Evolutionary conservation across 2,888 invertebrate genomes (phyloP), one percentile per base, ranked within the genome.

Genomic region (Hetaerina titia): DNA sequence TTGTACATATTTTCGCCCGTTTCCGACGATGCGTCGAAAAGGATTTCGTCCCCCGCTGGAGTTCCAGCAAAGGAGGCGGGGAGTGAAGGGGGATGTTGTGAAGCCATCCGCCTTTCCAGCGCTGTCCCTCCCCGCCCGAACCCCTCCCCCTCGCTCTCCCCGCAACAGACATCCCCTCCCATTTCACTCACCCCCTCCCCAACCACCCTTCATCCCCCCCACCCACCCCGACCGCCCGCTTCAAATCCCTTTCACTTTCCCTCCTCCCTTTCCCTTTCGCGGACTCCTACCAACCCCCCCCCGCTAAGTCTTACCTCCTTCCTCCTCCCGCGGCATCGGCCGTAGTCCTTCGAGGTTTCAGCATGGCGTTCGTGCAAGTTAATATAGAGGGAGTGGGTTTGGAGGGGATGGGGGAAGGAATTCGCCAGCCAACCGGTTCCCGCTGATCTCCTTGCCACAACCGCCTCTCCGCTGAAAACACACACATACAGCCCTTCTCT

Each of bases 221-320:
- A 92, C 69, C 69, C 64, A 69, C 64, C 95, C 11, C 90, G 92
- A 58, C 63, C 90, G 92, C 95, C 63, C 90, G 56, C 90, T 95
- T 2, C 58, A 64, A 60, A 22, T 63, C 31, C 63, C 60, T 95
- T 60, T 95, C 57, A 60, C 90, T 95, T 25, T 63, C 81, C 22
- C 25, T 19, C 58, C 69, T 89, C 56, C 81, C 22, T 8, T 22
- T 56, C 56, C 56, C 11, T 6, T 45, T 45, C 45, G 45, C 45
- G 45, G 45, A 45, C 45, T 45, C 45, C 45, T 74, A 25, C 74
- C 74, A 74, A n/a, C 25, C 25, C 13, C 74, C 60, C 6, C 60
- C 13, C 25, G 25, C 74, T 45, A 45, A 1, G 45, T 4, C 45
- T 45, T 45, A 45, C 45, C 45, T 45, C 19, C 74, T 25, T 25